phyloP scores from a whole-genome alignment of 2,113 vertebrate species.

The Atherinomorus stipes region DNA sequence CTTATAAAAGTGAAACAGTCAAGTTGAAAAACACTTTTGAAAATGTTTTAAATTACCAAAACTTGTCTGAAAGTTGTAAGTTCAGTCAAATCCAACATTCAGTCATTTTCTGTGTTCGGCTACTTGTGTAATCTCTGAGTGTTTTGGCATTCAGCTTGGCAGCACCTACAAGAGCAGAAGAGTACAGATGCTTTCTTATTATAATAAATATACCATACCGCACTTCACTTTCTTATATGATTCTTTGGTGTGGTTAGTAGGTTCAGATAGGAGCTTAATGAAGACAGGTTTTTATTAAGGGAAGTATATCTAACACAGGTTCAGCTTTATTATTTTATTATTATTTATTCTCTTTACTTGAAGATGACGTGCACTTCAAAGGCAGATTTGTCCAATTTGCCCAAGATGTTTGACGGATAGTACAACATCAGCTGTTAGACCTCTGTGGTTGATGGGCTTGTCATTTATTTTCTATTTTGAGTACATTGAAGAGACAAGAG shows the following conservation, averaged over 20 bases:
- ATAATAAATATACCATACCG: not conserved
- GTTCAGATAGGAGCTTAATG: conserved; percentile 31
- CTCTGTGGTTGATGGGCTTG: not conserved
- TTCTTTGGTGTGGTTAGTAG: conserved; percentile 23
- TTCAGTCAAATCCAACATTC: not conserved
- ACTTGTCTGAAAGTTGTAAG: not conserved
- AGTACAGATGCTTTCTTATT: not conserved
- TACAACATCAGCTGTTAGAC: not conserved
- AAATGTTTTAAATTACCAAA: conserved; percentile 4
- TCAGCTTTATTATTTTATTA: conserved; percentile 7
- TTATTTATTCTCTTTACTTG: conserved; percentile 7
- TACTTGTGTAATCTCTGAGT: not conserved
- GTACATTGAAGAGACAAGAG: not conserved
- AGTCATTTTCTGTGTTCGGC: not conserved
- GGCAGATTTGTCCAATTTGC: not conserved
- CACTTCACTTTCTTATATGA: conserved; percentile 7
- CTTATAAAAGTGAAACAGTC: not conserved
- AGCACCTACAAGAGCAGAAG: not conserved
- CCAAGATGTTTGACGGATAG: not conserved
- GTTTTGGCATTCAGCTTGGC: too few species aligned
- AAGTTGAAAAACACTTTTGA: not conserved
- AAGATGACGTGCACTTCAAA: not conserved
- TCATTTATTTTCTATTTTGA: not conserved
- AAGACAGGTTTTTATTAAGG: conserved; percentile 17
- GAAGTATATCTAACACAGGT: conserved; percentile 14